A percentile compares a stretch with the other conserved stretches of the same genome.
phyloP scores from a whole-genome alignment of 2,888 invertebrate species.

The Phyllotreta striolata region DNA sequence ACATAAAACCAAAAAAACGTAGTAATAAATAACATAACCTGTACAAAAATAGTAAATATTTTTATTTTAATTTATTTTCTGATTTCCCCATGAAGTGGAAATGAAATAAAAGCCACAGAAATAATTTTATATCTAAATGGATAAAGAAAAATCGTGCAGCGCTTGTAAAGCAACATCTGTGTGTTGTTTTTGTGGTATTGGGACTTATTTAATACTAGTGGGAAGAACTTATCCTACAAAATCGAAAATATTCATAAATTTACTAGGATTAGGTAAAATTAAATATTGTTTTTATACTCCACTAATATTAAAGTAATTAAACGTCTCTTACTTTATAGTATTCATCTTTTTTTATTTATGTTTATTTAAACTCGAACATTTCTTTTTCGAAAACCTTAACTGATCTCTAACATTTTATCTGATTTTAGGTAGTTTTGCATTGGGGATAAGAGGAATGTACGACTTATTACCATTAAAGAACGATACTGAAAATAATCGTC shows the following conservation, averaged over 20 bases:
- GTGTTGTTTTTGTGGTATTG: slow-evolving; percentile 53
- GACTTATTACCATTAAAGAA: slow-evolving; percentile 54
- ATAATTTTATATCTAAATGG: slow-evolving; percentile 25
- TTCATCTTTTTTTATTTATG: background rate
- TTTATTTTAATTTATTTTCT: background rate
- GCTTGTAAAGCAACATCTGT: slow-evolving; percentile 57
- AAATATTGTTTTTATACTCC: slow-evolving; percentile 11
- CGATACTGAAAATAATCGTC: slow-evolving; percentile 6
- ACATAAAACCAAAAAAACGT: no score
- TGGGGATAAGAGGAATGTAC: slow-evolving; percentile 57
- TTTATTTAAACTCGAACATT: slow-evolving; percentile 12
- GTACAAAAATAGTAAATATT: no score
- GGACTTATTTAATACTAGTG: slow-evolving; percentile 54
- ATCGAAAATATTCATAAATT: slow-evolving; percentile 49
- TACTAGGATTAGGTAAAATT: slow-evolving; percentile 52
- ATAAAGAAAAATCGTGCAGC: slow-evolving; percentile 46
- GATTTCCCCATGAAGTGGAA: background rate
- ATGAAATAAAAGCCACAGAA: background rate
- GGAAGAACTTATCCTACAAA: slow-evolving; percentile 47
- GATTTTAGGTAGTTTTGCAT: slow-evolving; percentile 51
- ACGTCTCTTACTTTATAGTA: no score
- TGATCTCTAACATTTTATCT: slow-evolving; percentile 22
- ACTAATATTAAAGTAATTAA: background rate
- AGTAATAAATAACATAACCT: no score
- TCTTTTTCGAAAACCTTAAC: background rate